phyloP scores from a whole-genome alignment of 2,888 invertebrate species.

The Eristalis pertinax region DNA sequence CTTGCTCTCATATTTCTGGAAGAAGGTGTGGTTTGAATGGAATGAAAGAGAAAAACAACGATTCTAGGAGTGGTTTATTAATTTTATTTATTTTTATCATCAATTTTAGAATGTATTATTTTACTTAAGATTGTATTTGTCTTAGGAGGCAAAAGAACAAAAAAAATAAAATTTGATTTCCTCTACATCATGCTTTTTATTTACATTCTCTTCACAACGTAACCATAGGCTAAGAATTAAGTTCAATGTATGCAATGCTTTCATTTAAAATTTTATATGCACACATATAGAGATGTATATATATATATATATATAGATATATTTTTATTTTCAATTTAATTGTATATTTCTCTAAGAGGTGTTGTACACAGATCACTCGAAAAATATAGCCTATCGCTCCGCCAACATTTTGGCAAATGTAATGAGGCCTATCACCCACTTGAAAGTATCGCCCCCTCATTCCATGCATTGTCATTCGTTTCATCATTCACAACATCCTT shows the following conservation, averaged over 20 bases:
- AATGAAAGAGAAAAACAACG: not conserved
- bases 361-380: conserved; percentile 71
- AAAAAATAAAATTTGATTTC: not conserved
- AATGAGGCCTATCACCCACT: not conserved
- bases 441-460: not conserved
- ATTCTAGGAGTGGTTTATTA: not conserved
- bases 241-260: not conserved
- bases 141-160: conserved; percentile 40
- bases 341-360: conserved; percentile 63
- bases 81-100: conserved; percentile 9
- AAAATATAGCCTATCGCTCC: conserved; percentile 58
- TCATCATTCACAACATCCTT: not conserved
- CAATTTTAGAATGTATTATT: conserved; percentile 12
- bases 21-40: no score
- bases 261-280: no score
- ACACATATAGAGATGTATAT: not conserved
- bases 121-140: conserved; percentile 38
- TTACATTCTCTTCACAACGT: conserved; percentile 29
- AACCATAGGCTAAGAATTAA: conserved; percentile 35
- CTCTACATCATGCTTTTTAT: conserved; percentile 22
- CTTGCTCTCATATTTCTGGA: no score
- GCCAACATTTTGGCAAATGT: not conserved
- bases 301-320: conserved; percentile 15
- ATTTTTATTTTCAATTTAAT: conserved; percentile 1
- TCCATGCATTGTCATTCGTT: not conserved